Base-by-base conservation (phyloP, 2,113 vertebrate species). In the Sterrhoptilus dennistouni region DNA sequence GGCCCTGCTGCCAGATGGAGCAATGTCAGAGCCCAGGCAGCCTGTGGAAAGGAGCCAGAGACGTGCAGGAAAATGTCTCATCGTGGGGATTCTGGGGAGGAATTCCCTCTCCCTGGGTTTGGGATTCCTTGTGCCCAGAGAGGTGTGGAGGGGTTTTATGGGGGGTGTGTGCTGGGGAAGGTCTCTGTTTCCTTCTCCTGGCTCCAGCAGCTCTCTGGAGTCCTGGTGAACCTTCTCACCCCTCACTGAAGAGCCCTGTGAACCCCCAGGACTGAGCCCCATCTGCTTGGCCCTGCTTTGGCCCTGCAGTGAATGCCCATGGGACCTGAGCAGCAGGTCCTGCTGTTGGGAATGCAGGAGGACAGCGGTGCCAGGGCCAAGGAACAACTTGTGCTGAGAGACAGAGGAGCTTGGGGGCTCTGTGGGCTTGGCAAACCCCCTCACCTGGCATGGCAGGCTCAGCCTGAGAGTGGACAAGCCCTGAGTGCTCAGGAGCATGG, bases 281-380 rank as follows among this genome's bases (percentile, higher is more conserved):
- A 6, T 31, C 15, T 75, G 60, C 38, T n/a, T 63, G 49, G 22
- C 22, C 19, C 36, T 42, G 2, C 40, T 42, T 54, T 45, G 28
- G 8, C 61, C 31, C 15, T 0, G 0, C 24, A 57, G 49, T 1
- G 5, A 57, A 47, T 47, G 36, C 53, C 28, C 1, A 0, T 6
- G 31, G 78, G 45, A 77, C n/a, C n/a, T 8, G 56, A 64, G 53
- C 29, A 40, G 90, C 50, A 33, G 27, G 18, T 69, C 27, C 77
- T 33, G 25, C 68, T 65, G n/a, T 53, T 69, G 61, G 59, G 82
- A 66, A 44, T 23, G 42, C 59, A 53, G 57, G 61, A 47, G 56
- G 31, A 50, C 36, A 20, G 23, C 12, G 25, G 28, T 69, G 72
- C 11, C 2, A 14, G 31, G 69, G 14, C 16, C 50, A 27, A 77